These are phyloP conservation scores for Eristalinus sepulchralis DNA, from an alignment of 2,888 invertebrate genomes.

Conservation along the genomic window DNA sequence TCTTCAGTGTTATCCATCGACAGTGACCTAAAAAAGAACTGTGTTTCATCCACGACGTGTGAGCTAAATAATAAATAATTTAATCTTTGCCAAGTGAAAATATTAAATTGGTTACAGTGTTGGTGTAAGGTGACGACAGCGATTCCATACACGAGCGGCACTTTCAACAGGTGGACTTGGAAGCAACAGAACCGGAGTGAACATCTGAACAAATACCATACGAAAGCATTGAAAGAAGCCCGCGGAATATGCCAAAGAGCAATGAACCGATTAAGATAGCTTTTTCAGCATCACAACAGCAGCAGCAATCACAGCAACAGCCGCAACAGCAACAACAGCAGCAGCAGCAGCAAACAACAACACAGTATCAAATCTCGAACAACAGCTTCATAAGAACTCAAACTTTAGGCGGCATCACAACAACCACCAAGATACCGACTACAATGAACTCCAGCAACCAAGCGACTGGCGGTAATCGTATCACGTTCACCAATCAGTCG, in stretches of 20 bases:
- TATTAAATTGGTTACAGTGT: conserved; percentile 20
- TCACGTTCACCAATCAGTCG: conserved; percentile 85
- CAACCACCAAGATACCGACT: conserved; percentile 74
- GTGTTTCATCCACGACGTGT: conserved; percentile 18
- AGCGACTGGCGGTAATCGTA: conserved; percentile 82
- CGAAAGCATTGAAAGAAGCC: conserved; percentile 66
- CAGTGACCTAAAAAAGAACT: conserved; percentile 63
- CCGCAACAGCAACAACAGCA: conserved; percentile 80
- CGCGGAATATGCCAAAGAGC: conserved; percentile 80
- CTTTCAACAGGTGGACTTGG: conserved; percentile 67
- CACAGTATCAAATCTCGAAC: conserved; percentile 71
- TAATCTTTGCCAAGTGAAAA: conserved; percentile 42
- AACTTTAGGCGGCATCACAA: conserved; percentile 80
- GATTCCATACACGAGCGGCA: conserved; percentile 1
- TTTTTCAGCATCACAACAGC: conserved; percentile 82
- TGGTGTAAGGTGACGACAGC: conserved; percentile 5
- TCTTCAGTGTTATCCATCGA: conserved; percentile 10
- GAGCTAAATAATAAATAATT: conserved; percentile 63
- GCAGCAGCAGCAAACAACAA: conserved; percentile 82
- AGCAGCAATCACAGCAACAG: conserved; percentile 83
- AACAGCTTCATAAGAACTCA: conserved; percentile 70
- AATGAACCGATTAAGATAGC: conserved; percentile 83
- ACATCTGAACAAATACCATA: conserved; percentile 70
- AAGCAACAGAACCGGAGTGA: conserved; percentile 34
- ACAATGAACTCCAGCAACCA: conserved; percentile 79